These are phyloP conservation scores for Leptocoma aspasia DNA, from an alignment of 2,113 vertebrate genomes.

Conservation along the genomic window DNA sequence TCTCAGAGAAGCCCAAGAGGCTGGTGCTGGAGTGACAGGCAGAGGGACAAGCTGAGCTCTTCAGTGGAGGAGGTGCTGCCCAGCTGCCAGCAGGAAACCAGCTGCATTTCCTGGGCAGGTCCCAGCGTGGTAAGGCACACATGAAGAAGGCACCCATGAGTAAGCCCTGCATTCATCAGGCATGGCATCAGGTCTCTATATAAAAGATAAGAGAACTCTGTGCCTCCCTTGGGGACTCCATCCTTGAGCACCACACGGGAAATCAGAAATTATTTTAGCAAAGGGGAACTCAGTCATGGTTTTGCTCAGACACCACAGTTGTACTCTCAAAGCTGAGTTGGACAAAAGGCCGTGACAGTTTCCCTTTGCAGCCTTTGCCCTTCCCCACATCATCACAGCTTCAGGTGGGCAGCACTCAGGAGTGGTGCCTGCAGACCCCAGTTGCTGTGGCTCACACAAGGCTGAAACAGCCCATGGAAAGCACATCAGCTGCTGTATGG, in stretches of 20 bases:
- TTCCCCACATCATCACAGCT: accelerated
- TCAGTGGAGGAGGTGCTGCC: background rate
- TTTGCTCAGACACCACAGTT: background rate
- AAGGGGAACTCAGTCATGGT: background rate
- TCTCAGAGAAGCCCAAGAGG: background rate
- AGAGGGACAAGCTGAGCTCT: background rate
- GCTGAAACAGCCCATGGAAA: background rate
- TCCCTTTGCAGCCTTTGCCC: background rate
- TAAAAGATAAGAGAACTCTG: background rate
- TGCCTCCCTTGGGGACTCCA: background rate
- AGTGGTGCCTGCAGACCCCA: background rate
- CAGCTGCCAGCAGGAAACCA: slow-evolving; percentile 15
- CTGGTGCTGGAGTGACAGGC: background rate
- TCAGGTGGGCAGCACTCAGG: accelerated
- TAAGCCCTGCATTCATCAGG: background rate
- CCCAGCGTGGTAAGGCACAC: accelerated
- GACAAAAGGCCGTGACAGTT: background rate
- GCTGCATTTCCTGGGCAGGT: slow-evolving; percentile 32
- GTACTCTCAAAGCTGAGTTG: background rate
- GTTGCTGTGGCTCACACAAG: accelerated
- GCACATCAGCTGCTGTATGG: accelerated
- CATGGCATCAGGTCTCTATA: accelerated
- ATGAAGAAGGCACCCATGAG: background rate
- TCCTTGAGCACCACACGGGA: accelerated
- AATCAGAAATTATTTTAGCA: background rate